These are phyloP conservation scores for Folsomia candida DNA, from an alignment of 2,888 invertebrate genomes.

Conservation along the genomic window DNA sequence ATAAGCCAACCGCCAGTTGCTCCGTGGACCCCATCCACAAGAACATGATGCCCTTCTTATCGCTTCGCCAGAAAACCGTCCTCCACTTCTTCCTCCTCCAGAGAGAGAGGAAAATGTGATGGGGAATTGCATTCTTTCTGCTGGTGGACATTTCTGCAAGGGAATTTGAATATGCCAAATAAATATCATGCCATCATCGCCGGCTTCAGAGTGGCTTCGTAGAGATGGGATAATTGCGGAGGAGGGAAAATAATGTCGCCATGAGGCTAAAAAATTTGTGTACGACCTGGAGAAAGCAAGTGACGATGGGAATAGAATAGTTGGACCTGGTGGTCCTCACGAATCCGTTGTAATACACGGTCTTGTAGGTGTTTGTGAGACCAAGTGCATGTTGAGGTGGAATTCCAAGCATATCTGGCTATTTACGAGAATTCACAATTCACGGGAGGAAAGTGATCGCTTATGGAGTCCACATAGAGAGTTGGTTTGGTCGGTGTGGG, in stretches of 20 bases:
- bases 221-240: too few relatives aligned
- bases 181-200: too few relatives aligned
- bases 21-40: background rate
- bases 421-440: constrained; percentile 8
- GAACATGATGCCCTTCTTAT: background rate
- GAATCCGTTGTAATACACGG: background rate
- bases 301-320: too few relatives aligned
- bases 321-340: background rate
- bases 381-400: constrained; percentile 1
- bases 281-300: background rate
- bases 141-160: too few relatives aligned
- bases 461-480: background rate
- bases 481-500: background rate
- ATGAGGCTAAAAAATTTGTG: background rate
- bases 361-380: background rate
- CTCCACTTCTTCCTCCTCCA: too few relatives aligned
- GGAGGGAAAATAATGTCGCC: too few relatives aligned
- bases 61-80: background rate
- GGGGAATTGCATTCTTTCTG: too few relatives aligned
- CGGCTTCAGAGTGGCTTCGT: too few relatives aligned
- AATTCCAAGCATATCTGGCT: constrained; percentile 7
- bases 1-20: background rate
- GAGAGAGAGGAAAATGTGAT: too few relatives aligned
- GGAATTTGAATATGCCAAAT: too few relatives aligned
- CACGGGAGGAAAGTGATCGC: constrained; percentile 2